Conservation (phyloP, 2,797 vertebrate species). For the Pangasius mekongensis region DNA sequence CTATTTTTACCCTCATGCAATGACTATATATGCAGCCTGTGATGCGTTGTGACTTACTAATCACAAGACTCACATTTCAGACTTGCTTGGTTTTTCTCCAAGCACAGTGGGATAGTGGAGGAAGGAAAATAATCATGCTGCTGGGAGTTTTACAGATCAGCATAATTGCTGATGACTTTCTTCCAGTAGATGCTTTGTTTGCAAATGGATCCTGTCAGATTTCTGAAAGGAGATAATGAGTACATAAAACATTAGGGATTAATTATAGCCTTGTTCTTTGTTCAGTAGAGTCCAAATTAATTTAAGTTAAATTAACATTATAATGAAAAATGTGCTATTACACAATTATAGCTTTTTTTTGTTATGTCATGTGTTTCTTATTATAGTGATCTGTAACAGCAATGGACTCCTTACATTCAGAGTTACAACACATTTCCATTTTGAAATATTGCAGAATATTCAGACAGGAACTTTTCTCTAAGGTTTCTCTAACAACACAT, state of each 20-base stretch:
- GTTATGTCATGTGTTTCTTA: not conserved
- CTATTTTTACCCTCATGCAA: constrained; percentile 2
- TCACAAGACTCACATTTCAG: not conserved
- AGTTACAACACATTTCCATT: not conserved
- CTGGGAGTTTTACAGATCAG: not conserved
- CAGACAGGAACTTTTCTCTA: not conserved
- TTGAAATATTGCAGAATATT: not conserved
- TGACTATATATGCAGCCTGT: too few relatives aligned
- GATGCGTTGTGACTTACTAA: not conserved
- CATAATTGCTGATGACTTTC: not conserved
- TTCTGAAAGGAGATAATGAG: not conserved
- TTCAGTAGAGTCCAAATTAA: not conserved
- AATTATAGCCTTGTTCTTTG: not conserved
- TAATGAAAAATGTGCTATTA: not conserved
- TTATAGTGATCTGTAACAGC: not conserved
- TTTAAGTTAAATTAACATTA: not conserved
- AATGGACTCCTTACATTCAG: not conserved
- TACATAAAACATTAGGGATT: not conserved
- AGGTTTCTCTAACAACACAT: not conserved
- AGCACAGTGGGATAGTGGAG: not conserved
- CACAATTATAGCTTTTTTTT: not conserved
- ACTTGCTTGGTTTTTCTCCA: not conserved
- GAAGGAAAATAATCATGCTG: not conserved
- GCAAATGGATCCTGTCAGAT: constrained; percentile 6
- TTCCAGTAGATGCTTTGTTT: not conserved